Evolutionary conservation across 2,113 vertebrate genomes (phyloP).

Genomic region (Leptosomus discolor): DNA sequence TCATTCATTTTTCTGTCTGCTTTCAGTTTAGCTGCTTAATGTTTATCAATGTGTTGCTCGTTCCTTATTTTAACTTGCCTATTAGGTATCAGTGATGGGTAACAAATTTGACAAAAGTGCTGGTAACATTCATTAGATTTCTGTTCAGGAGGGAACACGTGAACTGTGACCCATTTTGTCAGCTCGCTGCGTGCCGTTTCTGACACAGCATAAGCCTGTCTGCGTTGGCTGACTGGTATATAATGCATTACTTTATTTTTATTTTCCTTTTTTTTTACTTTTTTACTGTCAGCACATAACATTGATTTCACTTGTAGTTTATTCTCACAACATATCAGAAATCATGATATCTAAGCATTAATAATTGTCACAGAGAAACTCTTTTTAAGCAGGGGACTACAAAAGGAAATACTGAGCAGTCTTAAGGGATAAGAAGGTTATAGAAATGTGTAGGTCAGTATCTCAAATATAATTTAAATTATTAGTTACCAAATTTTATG

Average conservation of each 20-base stretch:
- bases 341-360: not conserved
- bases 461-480: not conserved
- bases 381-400: not conserved
- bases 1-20: not conserved
- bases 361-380: not conserved
- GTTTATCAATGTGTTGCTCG: rapidly evolving
- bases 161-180: not conserved
- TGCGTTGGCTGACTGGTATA: not conserved
- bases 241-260: not conserved
- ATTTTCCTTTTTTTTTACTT: not conserved
- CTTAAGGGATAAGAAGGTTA: not conserved
- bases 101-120: not conserved
- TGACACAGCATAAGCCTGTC: not conserved
- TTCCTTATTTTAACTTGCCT: not conserved
- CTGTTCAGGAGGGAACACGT: not conserved
- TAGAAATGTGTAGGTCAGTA: not conserved
- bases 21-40: not conserved
- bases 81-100: not conserved
- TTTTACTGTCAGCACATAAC: not conserved
- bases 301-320: not conserved
- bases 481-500: not conserved
- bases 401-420: not conserved
- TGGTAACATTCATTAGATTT: not conserved
- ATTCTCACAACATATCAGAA: not conserved
- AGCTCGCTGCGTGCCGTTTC: not conserved